Evolutionary conservation across 2,888 invertebrate genomes (phyloP), one percentile per base, ranked within the genome.

Genomic region (Netelia inedita): DNA sequence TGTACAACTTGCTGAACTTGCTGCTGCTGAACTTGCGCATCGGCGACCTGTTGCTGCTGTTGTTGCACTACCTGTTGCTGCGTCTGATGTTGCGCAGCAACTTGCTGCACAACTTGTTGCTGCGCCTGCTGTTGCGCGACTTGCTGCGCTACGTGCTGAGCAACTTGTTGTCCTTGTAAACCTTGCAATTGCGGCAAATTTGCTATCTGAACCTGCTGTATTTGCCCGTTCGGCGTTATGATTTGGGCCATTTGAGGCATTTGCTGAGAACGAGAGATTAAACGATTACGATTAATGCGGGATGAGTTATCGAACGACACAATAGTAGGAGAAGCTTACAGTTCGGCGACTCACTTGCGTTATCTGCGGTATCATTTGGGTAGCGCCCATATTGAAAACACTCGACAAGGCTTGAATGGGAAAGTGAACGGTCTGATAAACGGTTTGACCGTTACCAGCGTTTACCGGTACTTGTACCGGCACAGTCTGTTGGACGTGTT

Each of bases 391-490:
- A 86, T 95, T 94, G 21, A 96, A 96, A 3, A 95, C 94, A 55
- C 94, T 95, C 0, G 95, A 94, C 57, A 96, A 94, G 61, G 98
- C 96, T 93, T 98, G 98, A 19, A 98, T 95, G 0, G 99, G 99
- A 90, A 99, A 96, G 93, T 99, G 98, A 0, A 99, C 97, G 0
- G 99, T 98, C 93, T 99, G 99, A 94, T 98, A 97, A 82, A 99
- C 97, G 0, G 99, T 98, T 94, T 99, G 98, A 0, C 99, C 99
- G 93, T 97, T 97, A 23, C 93, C 94, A 50, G 96, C 95, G 76
- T 97, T 96, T 86, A 98, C 97, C 0, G 98, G 98, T 84, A 98
- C 97, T 94, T 98, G 98, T 3, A 98, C 97, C 0, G 98, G 98
- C 73, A 98, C 97, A 82, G 97, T 96, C 91, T 96, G 97, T 88